phyloP scores from a whole-genome alignment of 2,797 vertebrate species.

The Sebastes matsubarae region DNA sequence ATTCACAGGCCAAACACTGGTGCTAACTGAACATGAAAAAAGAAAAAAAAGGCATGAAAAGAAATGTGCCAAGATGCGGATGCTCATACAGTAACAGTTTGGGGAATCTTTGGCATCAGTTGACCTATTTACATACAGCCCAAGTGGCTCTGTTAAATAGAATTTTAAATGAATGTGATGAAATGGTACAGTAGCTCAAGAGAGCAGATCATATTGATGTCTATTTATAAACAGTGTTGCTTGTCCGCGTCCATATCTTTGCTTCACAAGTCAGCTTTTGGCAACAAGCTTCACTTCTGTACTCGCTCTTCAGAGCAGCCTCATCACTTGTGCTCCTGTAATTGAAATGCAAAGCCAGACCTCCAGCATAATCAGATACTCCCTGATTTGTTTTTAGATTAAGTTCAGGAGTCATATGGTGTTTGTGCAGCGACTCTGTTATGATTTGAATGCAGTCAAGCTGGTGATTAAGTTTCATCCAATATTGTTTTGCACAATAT shows the following conservation, averaged over 20 bases:
- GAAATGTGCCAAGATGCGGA: neutral
- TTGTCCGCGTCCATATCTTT: slow-evolving; percentile 7
- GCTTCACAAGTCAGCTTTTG: slow-evolving; percentile 29
- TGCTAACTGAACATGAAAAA: neutral
- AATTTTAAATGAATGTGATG: slow-evolving; percentile 34
- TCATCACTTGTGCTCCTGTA: slow-evolving; percentile 8
- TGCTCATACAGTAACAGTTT: slow-evolving; percentile 20
- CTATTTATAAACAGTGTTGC: slow-evolving; percentile 24
- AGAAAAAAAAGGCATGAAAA: neutral
- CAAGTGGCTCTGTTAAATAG: slow-evolving; percentile 16
- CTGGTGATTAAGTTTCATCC: slow-evolving; percentile 55
- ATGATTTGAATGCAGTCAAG: slow-evolving; percentile 60
- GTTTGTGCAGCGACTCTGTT: slow-evolving; percentile 56
- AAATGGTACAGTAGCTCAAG: slow-evolving; percentile 24
- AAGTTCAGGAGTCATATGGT: slow-evolving; percentile 62
- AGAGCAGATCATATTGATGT: neutral
- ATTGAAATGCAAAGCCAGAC: slow-evolving; percentile 68
- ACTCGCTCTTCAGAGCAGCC: slow-evolving; percentile 22
- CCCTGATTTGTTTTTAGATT: slow-evolving; percentile 74
- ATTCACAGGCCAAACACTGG: neutral
- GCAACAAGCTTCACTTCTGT: slow-evolving; percentile 9
- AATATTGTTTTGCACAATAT: slow-evolving; percentile 49
- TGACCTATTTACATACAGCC: slow-evolving; percentile 47
- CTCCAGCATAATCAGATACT: slow-evolving; percentile 59
- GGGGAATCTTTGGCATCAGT: slow-evolving; percentile 41